Base-by-base conservation (phyloP, 1,140 invertebrate species). In the Panagrolaimus sp. region DNA sequence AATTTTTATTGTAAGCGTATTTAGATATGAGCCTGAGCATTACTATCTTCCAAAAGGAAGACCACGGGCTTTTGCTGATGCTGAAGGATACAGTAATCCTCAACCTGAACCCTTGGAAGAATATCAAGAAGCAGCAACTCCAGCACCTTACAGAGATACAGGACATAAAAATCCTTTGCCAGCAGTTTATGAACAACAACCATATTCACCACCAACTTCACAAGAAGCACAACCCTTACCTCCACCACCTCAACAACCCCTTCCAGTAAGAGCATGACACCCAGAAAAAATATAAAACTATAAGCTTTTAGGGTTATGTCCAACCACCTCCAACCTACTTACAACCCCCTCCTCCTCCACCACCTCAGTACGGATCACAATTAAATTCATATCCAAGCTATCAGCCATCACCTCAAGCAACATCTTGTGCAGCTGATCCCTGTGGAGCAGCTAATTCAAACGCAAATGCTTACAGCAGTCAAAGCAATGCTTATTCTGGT, bases 131-230 rank as follows among this genome's bases (percentile, higher is more conserved):
- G 8, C 14, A 25, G 20, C 51, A 16, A 27, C 51, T 23, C 51
- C 51, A 11, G 51, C 51, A 4, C 51, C 51, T 3, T 16, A 25
- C 11, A 2, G 14, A 3, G 51, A 20, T 0, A 20, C 51, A 4
- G 51, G n/a, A 57, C 20, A 27, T 16, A 5, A 20, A 23, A 25
- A 57, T 27, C 20, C 27, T 3, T 27, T 25, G n/a, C 51, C 51
- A 25, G 9, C 20, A 57, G 20, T 13, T 57, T 68, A 63, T 31
- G 67, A 65, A 14, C 67, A 25, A 64, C 67, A 46, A 9, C 62
- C 67, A 16, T 20, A 46, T 9, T 25, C 57, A 3, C 51, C 14
- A 38, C 67, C 62, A 25, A 9, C 38, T 4, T n/a, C 16, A 47
- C 27, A 23, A 53, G 47, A 38, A 16, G 25, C 43, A 27, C 65